Evolutionary conservation across 2,113 vertebrate genomes (phyloP), one percentile per base, ranked within the genome.

Genomic region (Herpailurus yagouaroundi): DNA sequence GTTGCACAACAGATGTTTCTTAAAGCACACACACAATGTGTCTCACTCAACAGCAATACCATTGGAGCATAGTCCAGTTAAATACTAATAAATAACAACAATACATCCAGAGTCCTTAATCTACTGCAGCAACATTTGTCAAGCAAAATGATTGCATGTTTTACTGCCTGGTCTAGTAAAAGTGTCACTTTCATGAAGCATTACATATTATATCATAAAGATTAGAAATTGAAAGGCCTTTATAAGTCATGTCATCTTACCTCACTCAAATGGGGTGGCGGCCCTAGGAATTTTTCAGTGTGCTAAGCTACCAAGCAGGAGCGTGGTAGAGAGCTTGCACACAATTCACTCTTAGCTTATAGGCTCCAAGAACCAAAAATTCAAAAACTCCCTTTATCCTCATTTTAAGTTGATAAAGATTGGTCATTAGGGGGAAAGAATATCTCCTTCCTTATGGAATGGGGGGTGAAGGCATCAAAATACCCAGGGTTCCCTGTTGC

Each of bases 81-180:
- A 97, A 84, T 80, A 94, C 87, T 86, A 89, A 89, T 82, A 86
- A 96, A 92, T 83, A 96, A 94, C 48, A 91, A 52, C 29, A 84
- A 74, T 64, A 91, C 6, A 77, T 52, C 55, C 41, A 48, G 19
- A 96, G 79, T 13, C 15, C n/a, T 93, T 93, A 80, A 95, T 69
- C 60, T 89, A 74, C 15, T 31, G 33, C 14, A 83, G 25, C 77
- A 91, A 93, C 48, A 92, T 71, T 88, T 91, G 69, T 88, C 91
- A 96, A 85, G 45, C 36, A 85, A 84, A 92, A 92, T 0, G 23
- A 57, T 95, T 89, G 15, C 73, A 38, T 66, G 57, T 89, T 90
- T 96, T 97, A 96, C 94, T 90, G 85, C 16, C 23, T 18, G 68
- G 25, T 27, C 33, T 79, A 77, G 45, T 81, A 74, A 92, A 93